A percentile compares a stretch with the other conserved stretches of the same genome.
Conservation (phyloP, 37 sponge, comb jelly and placozoan genomes). For the Chondrosia reniformis region DNA sequence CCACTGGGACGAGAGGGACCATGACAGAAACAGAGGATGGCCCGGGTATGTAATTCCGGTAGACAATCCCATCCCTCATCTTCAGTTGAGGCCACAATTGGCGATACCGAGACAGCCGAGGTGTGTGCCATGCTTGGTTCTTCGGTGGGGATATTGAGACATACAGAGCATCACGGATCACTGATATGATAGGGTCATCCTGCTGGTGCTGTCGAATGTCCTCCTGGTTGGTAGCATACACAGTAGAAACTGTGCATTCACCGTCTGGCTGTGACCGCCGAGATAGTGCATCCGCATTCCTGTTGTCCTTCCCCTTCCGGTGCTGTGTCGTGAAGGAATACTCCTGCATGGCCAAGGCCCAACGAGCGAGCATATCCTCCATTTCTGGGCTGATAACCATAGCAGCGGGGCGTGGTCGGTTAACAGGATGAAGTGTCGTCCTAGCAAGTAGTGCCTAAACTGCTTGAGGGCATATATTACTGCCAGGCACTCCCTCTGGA, state of each 20-base stretch:
- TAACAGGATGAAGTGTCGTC: slow-evolving; percentile 6
- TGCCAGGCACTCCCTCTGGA: slow-evolving; percentile 21
- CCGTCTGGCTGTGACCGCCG: no score
- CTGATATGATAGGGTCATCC: no score
- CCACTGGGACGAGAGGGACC: slow-evolving; percentile 21
- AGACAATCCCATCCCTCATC: slow-evolving; percentile 36
- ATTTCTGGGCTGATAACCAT: no score
- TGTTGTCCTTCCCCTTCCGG: slow-evolving; percentile 37
- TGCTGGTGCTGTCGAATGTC: no score
- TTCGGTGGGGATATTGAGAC: no score
- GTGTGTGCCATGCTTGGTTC: no score
- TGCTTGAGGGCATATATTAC: slow-evolving; percentile 1
- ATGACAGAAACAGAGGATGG: slow-evolving; percentile 2
- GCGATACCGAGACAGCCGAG: no score
- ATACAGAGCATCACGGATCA: no score
- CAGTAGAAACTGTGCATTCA: no score
- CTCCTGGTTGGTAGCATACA: no score
- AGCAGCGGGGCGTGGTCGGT: slow-evolving; percentile 33
- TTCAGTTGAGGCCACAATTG: slow-evolving; percentile 45
- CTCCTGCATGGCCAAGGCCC: no score
- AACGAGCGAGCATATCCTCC: no score
- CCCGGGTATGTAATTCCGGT: slow-evolving; percentile 25
- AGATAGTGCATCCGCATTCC: slow-evolving; percentile 43
- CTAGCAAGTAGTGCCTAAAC: slow-evolving; percentile 6
- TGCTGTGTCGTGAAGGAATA: slow-evolving; percentile 17